These are phyloP conservation scores for Hystrix cristata DNA, from an alignment of 2,113 vertebrate species.

Conservation along the genomic window DNA sequence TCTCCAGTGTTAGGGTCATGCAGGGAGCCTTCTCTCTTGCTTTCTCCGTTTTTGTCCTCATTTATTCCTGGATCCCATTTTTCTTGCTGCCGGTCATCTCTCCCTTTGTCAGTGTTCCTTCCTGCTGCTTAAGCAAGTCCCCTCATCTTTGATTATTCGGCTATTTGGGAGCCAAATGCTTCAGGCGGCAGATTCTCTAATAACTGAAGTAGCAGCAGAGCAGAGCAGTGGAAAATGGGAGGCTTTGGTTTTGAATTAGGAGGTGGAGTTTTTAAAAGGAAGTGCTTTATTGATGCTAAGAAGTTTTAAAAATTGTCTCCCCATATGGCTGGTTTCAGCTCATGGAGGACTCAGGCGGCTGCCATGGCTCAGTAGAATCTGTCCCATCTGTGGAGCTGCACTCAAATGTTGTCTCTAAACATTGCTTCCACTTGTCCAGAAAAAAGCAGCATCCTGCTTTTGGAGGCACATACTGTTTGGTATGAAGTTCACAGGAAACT, in stretches of 20 bases:
- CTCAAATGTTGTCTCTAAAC: neutral
- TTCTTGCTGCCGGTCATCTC: neutral
- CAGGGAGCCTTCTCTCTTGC: neutral
- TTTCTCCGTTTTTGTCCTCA: neutral
- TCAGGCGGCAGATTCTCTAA: neutral
- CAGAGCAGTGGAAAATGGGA: constrained; percentile 40
- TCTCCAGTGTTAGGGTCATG: neutral
- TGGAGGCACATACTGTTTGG: neutral
- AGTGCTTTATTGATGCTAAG: constrained; percentile 34
- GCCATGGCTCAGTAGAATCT: neutral
- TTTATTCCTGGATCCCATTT: neutral
- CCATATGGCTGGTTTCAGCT: constrained; percentile 7
- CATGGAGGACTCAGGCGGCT: neutral
- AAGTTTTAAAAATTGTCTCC: constrained; percentile 51
- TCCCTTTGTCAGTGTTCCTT: neutral
- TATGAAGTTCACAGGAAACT: neutral
- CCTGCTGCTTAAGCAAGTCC: neutral
- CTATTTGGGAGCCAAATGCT: neutral
- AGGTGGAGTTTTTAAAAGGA: constrained; percentile 25
- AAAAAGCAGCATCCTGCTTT: neutral
- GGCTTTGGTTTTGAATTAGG: constrained; percentile 44
- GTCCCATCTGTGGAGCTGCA: neutral
- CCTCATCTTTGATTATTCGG: neutral
- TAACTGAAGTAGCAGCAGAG: constrained; percentile 39
- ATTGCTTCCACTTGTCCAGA: neutral